Evolutionary conservation across 2,113 vertebrate species (phyloP).

Genomic region (Halichoeres trimaculatus): DNA sequence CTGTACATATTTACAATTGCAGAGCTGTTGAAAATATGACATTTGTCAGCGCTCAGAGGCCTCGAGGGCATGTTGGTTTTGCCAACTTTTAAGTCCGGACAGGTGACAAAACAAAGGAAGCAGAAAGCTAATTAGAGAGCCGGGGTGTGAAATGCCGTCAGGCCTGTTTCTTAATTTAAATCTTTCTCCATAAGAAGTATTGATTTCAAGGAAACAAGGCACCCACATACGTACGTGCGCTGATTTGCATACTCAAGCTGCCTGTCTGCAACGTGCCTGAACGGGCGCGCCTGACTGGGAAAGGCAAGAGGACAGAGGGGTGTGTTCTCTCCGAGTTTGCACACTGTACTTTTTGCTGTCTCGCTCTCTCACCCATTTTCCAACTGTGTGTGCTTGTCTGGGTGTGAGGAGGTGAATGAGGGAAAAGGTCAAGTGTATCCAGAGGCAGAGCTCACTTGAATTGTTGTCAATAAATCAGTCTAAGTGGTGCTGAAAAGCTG

Average conservation of each 20-base stretch:
- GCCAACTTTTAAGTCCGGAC: background rate
- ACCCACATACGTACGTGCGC: slow-evolving; percentile 15
- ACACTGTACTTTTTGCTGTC: background rate
- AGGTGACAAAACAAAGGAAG: background rate
- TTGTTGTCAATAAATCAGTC: background rate
- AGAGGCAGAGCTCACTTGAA: background rate
- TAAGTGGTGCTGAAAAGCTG: background rate
- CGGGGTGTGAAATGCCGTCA: slow-evolving; percentile 25
- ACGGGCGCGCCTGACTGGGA: slow-evolving; percentile 21
- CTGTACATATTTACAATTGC: background rate
- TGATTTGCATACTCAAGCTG: slow-evolving; percentile 77
- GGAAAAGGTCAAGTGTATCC: background rate
- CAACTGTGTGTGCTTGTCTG: background rate
- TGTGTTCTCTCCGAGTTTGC: background rate
- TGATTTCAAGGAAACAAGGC: background rate
- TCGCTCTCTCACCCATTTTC: background rate
- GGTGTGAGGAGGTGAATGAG: background rate
- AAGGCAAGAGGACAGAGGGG: background rate
- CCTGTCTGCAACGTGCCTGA: slow-evolving; percentile 33
- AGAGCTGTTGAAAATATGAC: background rate
- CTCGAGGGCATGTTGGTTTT: background rate
- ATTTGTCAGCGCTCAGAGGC: background rate
- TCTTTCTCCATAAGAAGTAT: background rate
- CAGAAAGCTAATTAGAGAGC: background rate
- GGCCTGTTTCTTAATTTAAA: slow-evolving; percentile 40